These are phyloP conservation scores for Lithophane leautieri DNA, from an alignment of 2,888 invertebrate genomes.

Conservation along the genomic window DNA sequence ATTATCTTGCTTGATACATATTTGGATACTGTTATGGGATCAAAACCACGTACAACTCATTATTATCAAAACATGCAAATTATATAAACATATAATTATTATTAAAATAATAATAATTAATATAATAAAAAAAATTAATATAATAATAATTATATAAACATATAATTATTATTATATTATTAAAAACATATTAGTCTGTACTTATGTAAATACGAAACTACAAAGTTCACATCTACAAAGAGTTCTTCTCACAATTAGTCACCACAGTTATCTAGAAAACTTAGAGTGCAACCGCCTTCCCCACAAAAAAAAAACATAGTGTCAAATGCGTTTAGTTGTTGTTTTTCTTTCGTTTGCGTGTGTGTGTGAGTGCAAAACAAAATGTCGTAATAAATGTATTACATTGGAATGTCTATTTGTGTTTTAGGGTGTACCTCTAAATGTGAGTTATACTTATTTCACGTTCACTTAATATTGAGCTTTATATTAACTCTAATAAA, in stretches of 20 bases:
- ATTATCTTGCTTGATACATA: neutral
- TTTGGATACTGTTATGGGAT: neutral
- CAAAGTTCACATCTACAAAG: constrained; percentile 2
- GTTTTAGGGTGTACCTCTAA: constrained; percentile 62
- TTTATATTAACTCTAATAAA: constrained; percentile 56
- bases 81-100: constrained; percentile 5
- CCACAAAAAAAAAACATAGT: constrained; percentile 45
- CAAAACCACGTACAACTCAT: constrained; percentile 4
- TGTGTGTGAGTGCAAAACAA: constrained; percentile 51
- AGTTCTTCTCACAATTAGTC: constrained; percentile 30
- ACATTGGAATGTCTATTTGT: constrained; percentile 61
- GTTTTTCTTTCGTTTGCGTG: constrained; percentile 54
- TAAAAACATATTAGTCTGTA: constrained; percentile 16
- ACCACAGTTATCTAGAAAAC: constrained; percentile 31
- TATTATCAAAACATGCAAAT: constrained; percentile 10
- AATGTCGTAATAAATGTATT: constrained; percentile 52
- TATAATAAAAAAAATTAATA: too few species aligned
- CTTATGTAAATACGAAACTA: constrained; percentile 25
- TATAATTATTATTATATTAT: too few species aligned
- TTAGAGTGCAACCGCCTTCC: constrained; percentile 64
- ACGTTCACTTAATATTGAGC: constrained; percentile 53
- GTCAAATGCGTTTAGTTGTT: constrained; percentile 54
- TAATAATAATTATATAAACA: constrained; percentile 10
- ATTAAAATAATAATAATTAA: too few species aligned
- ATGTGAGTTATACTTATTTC: constrained; percentile 62